These are phyloP conservation scores for Orchesella flavescens DNA, from an alignment of 2,888 invertebrate genomes.

Conservation along the genomic window DNA sequence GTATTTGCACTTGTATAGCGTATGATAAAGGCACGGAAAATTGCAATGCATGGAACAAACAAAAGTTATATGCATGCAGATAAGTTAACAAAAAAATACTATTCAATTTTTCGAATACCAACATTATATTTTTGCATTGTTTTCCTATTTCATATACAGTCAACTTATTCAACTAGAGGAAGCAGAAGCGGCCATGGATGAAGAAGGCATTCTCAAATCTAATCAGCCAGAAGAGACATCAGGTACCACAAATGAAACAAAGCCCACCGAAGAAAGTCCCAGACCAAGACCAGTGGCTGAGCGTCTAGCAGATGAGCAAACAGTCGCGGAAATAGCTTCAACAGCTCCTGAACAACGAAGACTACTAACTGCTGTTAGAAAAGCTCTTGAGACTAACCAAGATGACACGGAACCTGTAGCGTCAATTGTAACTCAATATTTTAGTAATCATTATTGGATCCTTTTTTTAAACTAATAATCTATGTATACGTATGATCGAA, in stretches of 20 bases:
- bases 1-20: not conserved
- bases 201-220: slow-evolving; percentile 20
- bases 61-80: not conserved
- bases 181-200: slow-evolving; percentile 52
- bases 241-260: not conserved
- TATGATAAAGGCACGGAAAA: not conserved
- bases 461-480: not conserved
- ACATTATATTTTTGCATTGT: not conserved
- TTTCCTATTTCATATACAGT: slow-evolving; percentile 26
- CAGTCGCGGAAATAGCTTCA: slow-evolving; percentile 64
- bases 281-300: slow-evolving; percentile 5
- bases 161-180: slow-evolving; percentile 67
- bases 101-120: no score
- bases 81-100: not conserved
- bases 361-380: slow-evolving; percentile 67
- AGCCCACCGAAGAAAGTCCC: not conserved
- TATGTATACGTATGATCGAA: not conserved
- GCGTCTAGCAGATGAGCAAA: slow-evolving; percentile 58
- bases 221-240: slow-evolving; percentile 20
- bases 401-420: slow-evolving; percentile 42
- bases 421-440: slow-evolving; percentile 35
- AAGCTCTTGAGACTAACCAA: slow-evolving; percentile 64
- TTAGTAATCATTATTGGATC: not conserved
- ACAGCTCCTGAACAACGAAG: slow-evolving; percentile 69
- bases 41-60: not conserved